Percentiles rank a stretch among this genome's conserved stretches.
Evolutionary conservation across 2,797 vertebrate species (phyloP).

Genomic region (Choloepus didactylus): DNA sequence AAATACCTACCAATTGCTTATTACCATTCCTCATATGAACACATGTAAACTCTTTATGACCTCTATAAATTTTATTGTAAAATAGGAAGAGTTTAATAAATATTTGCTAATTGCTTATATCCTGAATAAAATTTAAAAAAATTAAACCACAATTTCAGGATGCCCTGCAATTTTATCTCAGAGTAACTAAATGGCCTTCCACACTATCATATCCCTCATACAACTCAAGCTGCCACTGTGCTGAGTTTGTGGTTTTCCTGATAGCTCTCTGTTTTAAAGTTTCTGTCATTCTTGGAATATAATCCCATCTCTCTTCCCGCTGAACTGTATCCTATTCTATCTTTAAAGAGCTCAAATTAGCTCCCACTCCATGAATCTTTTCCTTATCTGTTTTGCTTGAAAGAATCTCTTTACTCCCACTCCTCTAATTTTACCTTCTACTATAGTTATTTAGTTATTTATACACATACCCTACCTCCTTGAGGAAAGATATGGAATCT

Average conservation of each 20-base stretch:
- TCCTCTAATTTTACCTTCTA: not conserved
- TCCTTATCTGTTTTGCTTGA: not conserved
- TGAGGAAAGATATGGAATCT: not conserved
- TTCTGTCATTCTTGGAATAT: slow-evolving; percentile 23
- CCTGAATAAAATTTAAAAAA: not conserved
- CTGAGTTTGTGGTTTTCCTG: no score
- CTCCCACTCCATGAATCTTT: slow-evolving; percentile 38
- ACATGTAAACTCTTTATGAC: not conserved
- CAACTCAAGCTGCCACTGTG: not conserved
- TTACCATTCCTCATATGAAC: not conserved
- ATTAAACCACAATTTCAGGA: not conserved
- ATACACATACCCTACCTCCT: not conserved
- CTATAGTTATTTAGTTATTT: not conserved
- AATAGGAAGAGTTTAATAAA: slow-evolving; percentile 2
- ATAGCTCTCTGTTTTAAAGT: slow-evolving; percentile 4
- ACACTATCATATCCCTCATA: not conserved
- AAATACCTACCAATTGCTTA: not conserved
- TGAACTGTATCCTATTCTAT: not conserved
- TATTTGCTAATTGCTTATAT: not conserved
- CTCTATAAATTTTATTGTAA: not conserved
- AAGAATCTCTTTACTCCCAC: not conserved
- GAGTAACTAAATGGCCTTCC: not conserved
- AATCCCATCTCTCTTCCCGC: not conserved
- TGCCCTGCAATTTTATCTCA: not conserved
- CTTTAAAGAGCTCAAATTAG: slow-evolving; percentile 43